phyloP scores from a whole-genome alignment of 2,797 vertebrate genomes.

The Ptychobarbus kaznakovi region DNA sequence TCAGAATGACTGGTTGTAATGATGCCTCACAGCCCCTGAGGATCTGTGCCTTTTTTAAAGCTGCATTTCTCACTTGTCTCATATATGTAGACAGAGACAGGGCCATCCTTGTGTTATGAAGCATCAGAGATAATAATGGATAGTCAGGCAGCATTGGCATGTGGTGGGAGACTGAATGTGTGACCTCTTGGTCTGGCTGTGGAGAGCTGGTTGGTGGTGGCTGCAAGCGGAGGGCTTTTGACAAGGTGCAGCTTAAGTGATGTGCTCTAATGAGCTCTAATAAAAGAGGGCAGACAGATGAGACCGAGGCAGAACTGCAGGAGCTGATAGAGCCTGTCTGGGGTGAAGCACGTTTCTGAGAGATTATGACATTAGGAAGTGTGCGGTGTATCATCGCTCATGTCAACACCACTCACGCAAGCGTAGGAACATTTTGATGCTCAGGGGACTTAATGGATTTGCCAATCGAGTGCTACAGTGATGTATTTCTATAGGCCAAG shows the following conservation, averaged over 20 bases:
- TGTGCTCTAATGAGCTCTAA: constrained; percentile 44
- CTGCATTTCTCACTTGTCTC: constrained; percentile 38
- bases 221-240: constrained; percentile 29
- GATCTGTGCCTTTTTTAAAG: constrained; percentile 38
- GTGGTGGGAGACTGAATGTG: constrained; percentile 13
- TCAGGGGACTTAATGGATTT: constrained; percentile 1
- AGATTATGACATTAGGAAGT: constrained; percentile 35
- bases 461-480: not conserved
- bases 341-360: not conserved
- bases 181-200: constrained; percentile 30
- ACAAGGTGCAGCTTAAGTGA: constrained; percentile 31
- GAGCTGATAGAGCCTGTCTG: constrained; percentile 2
- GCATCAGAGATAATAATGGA: constrained; percentile 26
- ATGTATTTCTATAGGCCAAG: not conserved
- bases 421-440: not conserved
- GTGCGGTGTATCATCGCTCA: constrained; percentile 1
- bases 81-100: not conserved
- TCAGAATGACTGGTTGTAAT: constrained; percentile 41
- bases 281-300: constrained; percentile 30
- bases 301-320: not conserved
- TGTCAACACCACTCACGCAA: not conserved
- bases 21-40: constrained; percentile 32
- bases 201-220: constrained; percentile 21
- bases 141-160: not conserved
- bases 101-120: not conserved